These are phyloP conservation scores for Crax fasciolata DNA, from an alignment of 2,797 vertebrate genomes.

Conservation along the genomic window DNA sequence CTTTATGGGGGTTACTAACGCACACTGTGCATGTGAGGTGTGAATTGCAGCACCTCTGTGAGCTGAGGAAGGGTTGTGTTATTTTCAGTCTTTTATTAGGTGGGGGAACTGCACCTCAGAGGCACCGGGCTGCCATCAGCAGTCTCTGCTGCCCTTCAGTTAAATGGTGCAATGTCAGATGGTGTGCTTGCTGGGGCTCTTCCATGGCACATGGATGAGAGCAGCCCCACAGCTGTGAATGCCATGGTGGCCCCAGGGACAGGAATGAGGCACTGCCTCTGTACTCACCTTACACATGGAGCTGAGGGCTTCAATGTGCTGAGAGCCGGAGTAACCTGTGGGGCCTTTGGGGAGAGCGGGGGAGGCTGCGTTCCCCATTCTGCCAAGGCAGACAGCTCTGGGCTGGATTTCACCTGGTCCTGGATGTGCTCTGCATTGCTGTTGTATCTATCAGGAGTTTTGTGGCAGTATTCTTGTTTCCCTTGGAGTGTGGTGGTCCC, in stretches of 20 bases:
- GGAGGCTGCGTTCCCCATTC: neutral
- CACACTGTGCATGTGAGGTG: neutral
- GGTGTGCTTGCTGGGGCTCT: neutral
- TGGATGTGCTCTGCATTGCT: neutral
- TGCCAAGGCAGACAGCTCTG: neutral
- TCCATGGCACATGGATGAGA: neutral
- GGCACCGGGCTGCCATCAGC: neutral
- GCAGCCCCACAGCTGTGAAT: neutral
- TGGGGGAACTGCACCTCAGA: neutral
- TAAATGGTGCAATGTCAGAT: fast-evolving
- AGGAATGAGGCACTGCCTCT: neutral
- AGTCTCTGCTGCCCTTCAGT: neutral
- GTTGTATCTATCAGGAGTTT: neutral
- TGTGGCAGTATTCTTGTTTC: neutral
- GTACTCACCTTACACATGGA: fast-evolving
- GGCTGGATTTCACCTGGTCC: neutral
- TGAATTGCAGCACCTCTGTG: neutral
- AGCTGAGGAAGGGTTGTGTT: neutral
- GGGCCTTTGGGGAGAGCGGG: neutral
- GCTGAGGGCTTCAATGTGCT: neutral
- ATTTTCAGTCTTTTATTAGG: neutral
- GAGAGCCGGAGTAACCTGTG: neutral
- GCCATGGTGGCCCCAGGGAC: neutral
- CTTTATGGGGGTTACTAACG: neutral
- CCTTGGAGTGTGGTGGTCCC: neutral